These are phyloP conservation scores for Dinothrombium tinctorium DNA, from an alignment of 1,140 invertebrate species.

Conservation along the genomic window DNA sequence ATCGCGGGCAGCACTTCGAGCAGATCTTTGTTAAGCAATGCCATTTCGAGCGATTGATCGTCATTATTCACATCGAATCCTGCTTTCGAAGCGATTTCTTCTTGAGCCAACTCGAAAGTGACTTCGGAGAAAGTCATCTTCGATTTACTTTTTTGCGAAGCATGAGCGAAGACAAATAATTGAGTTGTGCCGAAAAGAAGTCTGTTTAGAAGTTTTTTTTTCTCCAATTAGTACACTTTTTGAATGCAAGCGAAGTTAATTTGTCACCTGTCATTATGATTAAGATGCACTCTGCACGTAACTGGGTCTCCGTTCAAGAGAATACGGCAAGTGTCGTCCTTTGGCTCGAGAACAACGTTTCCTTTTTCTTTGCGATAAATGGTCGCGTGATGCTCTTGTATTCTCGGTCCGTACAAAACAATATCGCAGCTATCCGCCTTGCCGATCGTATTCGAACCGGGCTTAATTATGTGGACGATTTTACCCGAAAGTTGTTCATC, in stretches of 20 bases:
- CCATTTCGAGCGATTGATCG: slow-evolving; percentile 21
- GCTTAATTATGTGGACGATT: slow-evolving; percentile 29
- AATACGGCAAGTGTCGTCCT: slow-evolving; percentile 24
- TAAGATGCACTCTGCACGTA: slow-evolving; percentile 22
- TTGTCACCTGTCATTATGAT: slow-evolving; percentile 31
- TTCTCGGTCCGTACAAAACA: slow-evolving; percentile 30
- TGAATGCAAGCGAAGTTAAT: background rate
- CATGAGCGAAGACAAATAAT: slow-evolving; percentile 30
- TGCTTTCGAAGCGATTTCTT: slow-evolving; percentile 32
- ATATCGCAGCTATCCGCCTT: slow-evolving; percentile 25
- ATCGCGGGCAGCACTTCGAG: slow-evolving; percentile 31
- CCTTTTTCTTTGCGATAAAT: slow-evolving; percentile 22
- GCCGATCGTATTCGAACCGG: slow-evolving; percentile 25
- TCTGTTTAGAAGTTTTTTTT: background rate
- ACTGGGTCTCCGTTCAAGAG: slow-evolving; percentile 29
- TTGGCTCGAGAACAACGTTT: slow-evolving; percentile 25
- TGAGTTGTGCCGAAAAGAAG: slow-evolving; percentile 22
- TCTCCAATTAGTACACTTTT: background rate
- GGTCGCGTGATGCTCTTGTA: slow-evolving; percentile 29
- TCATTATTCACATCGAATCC: slow-evolving; percentile 24
- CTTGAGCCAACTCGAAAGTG: slow-evolving; percentile 31
- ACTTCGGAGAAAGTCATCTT: slow-evolving; percentile 23
- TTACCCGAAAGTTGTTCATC: slow-evolving; percentile 31
- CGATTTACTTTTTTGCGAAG: slow-evolving; percentile 21
- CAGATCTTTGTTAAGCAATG: slow-evolving; percentile 27